Conservation (phyloP, 2,888 invertebrate species). For the Cryptosula pallasiana region DNA sequence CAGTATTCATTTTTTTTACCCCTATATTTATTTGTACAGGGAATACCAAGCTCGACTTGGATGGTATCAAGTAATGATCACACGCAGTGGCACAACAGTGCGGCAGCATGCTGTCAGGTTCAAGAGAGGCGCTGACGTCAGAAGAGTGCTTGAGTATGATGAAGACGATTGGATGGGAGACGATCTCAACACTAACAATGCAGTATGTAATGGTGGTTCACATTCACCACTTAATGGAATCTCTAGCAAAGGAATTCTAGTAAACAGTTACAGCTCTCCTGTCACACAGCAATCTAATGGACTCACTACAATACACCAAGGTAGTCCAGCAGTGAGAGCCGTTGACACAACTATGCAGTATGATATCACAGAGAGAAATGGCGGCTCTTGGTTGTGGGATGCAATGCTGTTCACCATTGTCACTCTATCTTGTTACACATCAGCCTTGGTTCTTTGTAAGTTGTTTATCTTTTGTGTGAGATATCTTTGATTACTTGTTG, state of each 20-base stretch:
- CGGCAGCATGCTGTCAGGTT: not conserved
- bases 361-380: not conserved
- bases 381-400: not conserved
- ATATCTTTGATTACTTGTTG: no score
- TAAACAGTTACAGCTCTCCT: not conserved
- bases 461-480: no score
- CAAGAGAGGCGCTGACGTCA: not conserved
- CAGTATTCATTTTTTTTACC: no score
- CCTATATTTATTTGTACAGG: no score
- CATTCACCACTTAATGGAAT: not conserved
- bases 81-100: not conserved
- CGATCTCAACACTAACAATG: not conserved
- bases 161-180: not conserved
- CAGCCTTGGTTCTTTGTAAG: not conserved
- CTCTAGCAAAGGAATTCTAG: constrained; percentile 2
- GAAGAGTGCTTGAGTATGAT: constrained; percentile 13
- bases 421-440: not conserved
- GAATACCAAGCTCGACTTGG: no score
- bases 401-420: not conserved
- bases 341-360: not conserved
- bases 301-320: not conserved
- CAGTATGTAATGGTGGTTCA: not conserved
- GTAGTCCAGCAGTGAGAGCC: no score
- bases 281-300: not conserved
- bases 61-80: no score